Base-by-base conservation (phyloP, 1,140 invertebrate species). In the Mercenaria mercenaria region DNA sequence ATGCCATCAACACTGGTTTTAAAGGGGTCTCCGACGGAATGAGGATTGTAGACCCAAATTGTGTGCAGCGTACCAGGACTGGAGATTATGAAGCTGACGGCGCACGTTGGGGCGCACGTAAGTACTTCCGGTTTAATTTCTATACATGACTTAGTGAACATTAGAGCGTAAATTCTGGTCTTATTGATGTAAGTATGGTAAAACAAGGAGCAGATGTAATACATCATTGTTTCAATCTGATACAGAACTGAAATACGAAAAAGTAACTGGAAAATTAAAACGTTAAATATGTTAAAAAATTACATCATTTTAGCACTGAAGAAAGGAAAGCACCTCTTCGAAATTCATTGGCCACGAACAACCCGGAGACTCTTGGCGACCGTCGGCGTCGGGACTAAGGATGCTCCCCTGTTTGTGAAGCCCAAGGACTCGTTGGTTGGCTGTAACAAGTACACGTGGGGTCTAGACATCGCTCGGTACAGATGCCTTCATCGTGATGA, bases 271-370 rank as follows among this genome's bases (percentile, higher is more conserved):
- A n/a, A n/a, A n/a, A n/a, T n/a, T n/a, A n/a, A n/a, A n/a, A n/a
- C n/a, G n/a, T n/a, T n/a, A n/a, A n/a, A n/a, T n/a, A n/a, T n/a
- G n/a, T n/a, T n/a, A n/a, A n/a, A n/a, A n/a, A n/a, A n/a, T n/a
- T n/a, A n/a, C n/a, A n/a, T n/a, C n/a, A n/a, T n/a, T n/a, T 3
- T 59, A 85, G 83, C 64, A n/a, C n/a, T 85, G 32, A 69, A 74
- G n/a, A 52, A 52, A 43, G 90, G 91, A 6, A 93, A 91, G 74
- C 90, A 91, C 77, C 67, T 89, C 4, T 91, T 92, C 26, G 88
- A 91, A 34, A 91, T 92, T 37, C 59, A 69, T 20, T 92, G 80
- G 72, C 91, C 91, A 8, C 67, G 34, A n/a, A 20, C 20, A 11
- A 76, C 64, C 23, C 76, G 91, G 0, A 79, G 87, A 0, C 29